A percentile compares a stretch with the other conserved stretches of the same genome.
phyloP scores from a whole-genome alignment of 2,113 vertebrate genomes.

The Nycticebus coucang region DNA sequence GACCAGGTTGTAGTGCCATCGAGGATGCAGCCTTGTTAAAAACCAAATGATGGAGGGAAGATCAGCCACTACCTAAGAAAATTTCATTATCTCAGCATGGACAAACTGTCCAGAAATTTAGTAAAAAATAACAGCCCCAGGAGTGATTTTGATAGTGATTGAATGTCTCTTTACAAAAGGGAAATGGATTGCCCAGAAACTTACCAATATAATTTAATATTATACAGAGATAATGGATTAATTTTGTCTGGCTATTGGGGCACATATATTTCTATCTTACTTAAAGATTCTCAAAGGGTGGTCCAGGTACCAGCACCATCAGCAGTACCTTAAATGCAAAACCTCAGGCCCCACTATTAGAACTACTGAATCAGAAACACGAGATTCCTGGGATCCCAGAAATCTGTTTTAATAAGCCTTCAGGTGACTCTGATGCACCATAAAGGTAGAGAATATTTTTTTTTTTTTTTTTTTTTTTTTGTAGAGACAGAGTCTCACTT shows the following conservation, averaged over 20 bases:
- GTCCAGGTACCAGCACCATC: background rate
- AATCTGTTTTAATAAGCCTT: background rate
- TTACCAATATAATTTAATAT: background rate
- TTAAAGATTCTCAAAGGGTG: background rate
- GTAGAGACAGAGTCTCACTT: too few species aligned
- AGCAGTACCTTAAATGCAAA: background rate
- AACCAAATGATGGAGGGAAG: background rate
- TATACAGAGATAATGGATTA: background rate
- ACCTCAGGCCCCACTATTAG: background rate
- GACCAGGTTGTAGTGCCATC: background rate
- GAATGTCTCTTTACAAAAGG: slow-evolving; percentile 34
- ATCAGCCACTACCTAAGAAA: background rate
- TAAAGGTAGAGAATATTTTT: background rate
- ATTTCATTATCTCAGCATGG: background rate
- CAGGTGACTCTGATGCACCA: background rate
- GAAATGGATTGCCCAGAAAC: background rate
- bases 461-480: too few species aligned
- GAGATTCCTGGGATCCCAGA: background rate
- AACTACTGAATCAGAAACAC: background rate
- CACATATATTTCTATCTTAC: background rate
- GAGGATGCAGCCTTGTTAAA: background rate
- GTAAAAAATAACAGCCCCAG: background rate
- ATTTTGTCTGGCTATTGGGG: background rate
- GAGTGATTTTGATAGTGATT: slow-evolving; percentile 37
- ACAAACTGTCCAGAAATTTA: background rate